These are phyloP conservation scores for Hydropsyche tenuis DNA, from an alignment of 1,140 invertebrate species.

Conservation along the genomic window DNA sequence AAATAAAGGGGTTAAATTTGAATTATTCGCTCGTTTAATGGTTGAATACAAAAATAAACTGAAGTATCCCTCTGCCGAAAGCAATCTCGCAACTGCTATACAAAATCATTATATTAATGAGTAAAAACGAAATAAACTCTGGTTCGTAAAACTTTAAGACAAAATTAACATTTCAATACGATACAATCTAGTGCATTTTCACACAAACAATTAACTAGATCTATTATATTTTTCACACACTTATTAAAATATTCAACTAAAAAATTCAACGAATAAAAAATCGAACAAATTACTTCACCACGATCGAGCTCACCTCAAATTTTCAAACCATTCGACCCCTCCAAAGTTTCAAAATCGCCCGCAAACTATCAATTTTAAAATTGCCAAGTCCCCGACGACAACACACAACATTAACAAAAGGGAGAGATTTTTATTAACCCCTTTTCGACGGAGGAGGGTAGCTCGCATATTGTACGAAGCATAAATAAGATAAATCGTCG, in stretches of 20 bases:
- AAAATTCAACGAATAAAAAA: too few relatives aligned
- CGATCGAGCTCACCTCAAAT: neutral
- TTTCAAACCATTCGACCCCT: neutral
- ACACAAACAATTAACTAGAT: too few relatives aligned
- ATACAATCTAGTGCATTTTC: too few relatives aligned
- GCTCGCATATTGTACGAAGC: neutral
- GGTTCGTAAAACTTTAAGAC: neutral
- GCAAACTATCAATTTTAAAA: constrained; percentile 33
- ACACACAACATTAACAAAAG: neutral
- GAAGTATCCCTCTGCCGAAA: constrained; percentile 5
- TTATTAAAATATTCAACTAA: too few relatives aligned
- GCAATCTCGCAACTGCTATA: constrained; percentile 7
- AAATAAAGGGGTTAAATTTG: neutral
- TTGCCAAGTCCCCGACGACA: neutral
- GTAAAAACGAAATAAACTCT: constrained; percentile 10
- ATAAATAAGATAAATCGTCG: constrained; percentile 41
- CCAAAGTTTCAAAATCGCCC: constrained; percentile 7
- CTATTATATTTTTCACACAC: too few relatives aligned
- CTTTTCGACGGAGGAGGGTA: constrained; percentile 1
- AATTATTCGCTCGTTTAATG: neutral
- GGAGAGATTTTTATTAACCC: constrained; percentile 32
- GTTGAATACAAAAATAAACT: constrained; percentile 23
- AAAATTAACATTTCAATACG: constrained; percentile 6
- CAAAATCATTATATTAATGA: constrained; percentile 31
- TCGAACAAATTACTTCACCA: too few relatives aligned